Evolutionary conservation across 2,797 vertebrate species (phyloP).

Genomic region (Acrossocheilus wenchowensis): DNA sequence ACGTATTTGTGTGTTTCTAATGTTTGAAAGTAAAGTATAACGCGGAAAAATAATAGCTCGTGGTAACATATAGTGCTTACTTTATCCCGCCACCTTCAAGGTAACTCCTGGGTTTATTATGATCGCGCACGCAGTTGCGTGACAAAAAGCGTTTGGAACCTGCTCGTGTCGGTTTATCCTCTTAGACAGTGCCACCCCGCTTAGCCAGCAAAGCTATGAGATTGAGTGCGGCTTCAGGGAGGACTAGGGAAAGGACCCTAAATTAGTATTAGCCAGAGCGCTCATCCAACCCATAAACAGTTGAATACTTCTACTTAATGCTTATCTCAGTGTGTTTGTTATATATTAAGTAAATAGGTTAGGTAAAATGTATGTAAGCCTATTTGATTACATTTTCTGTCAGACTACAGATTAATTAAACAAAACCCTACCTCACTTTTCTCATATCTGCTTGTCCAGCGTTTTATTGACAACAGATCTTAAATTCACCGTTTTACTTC

Average conservation of each 20-base stretch:
- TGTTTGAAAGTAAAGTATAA: conserved; percentile 7
- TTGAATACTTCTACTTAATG: not conserved
- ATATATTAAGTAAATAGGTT: not conserved
- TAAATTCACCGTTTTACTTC: conserved; percentile 7
- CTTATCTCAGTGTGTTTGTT: not conserved
- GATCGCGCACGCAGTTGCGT: conserved; percentile 72
- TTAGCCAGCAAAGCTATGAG: conserved; percentile 72
- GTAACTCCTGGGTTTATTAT: conserved; percentile 59
- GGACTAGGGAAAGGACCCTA: conserved; percentile 46
- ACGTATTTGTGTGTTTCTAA: conserved; percentile 8
- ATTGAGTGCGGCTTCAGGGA: conserved; percentile 58
- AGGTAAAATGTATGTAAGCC: not conserved
- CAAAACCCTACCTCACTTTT: not conserved
- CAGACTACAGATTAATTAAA: not conserved
- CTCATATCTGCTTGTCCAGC: not conserved
- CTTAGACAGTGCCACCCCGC: conserved; percentile 72
- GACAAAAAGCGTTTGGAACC: conserved; percentile 73
- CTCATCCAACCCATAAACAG: not conserved
- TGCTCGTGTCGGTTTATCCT: conserved; percentile 75
- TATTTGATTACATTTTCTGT: not conserved
- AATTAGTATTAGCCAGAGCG: conserved; percentile 53
- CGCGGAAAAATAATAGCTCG: conserved; percentile 49
- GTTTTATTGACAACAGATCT: not conserved
- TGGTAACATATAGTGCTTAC: conserved; percentile 54
- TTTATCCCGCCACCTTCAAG: conserved; percentile 47